These are phyloP conservation scores for Thera britannica DNA, from an alignment of 2,888 invertebrate genomes.

Conservation along the genomic window DNA sequence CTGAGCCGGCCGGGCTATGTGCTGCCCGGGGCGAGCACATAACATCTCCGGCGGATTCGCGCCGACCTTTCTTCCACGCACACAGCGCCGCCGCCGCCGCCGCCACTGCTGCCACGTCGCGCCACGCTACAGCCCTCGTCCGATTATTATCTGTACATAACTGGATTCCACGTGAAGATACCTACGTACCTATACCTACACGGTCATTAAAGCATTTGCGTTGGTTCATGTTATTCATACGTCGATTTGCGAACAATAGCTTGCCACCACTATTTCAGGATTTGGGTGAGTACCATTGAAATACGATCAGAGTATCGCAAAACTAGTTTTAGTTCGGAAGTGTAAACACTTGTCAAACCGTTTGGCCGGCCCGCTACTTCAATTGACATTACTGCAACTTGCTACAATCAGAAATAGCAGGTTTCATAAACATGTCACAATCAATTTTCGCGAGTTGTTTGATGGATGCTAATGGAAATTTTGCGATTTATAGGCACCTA, in stretches of 20 bases:
- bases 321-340: slow-evolving; percentile 51
- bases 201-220: slow-evolving; percentile 72
- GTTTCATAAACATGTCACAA: slow-evolving; percentile 60
- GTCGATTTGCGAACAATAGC: slow-evolving; percentile 62
- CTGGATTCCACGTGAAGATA: slow-evolving; percentile 70
- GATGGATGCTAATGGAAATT: slow-evolving; percentile 41
- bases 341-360: slow-evolving; percentile 55
- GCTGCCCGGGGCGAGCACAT: slow-evolving; percentile 75
- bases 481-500: slow-evolving; percentile 20
- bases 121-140: slow-evolving; percentile 34
- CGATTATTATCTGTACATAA: slow-evolving; percentile 76
- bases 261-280: slow-evolving; percentile 68
- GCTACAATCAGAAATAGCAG: slow-evolving; percentile 57
- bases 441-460: slow-evolving; percentile 42
- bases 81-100: slow-evolving; percentile 30
- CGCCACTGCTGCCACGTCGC: slow-evolving; percentile 28
- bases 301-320: slow-evolving; percentile 51
- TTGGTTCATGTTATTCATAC: slow-evolving; percentile 57
- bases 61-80: slow-evolving; percentile 75
- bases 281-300: slow-evolving; percentile 61
- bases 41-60: slow-evolving; percentile 80
- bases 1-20: slow-evolving; percentile 69
- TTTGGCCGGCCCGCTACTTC: slow-evolving; percentile 21
- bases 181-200: slow-evolving; percentile 48
- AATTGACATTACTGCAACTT: slow-evolving; percentile 41